Evolutionary conservation across 1,140 invertebrate genomes (phyloP).

Genomic region (Apis florea): DNA sequence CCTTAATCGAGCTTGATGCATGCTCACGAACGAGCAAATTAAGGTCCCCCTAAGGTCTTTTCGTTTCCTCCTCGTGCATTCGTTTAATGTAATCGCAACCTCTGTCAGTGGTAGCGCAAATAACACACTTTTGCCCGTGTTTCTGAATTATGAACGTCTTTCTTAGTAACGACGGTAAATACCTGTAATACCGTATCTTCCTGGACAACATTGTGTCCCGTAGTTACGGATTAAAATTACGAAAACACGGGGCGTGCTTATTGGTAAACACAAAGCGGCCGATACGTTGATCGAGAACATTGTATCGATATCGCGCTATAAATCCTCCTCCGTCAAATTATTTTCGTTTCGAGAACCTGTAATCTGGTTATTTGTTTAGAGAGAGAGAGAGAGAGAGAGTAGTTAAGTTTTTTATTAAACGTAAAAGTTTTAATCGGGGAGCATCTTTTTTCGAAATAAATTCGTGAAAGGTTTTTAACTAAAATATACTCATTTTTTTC

Average conservation of each 20-base stretch:
- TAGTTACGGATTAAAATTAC: conserved; percentile 32
- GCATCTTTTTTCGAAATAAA: too few relatives aligned
- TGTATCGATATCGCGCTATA: neutral
- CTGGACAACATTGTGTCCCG: neutral
- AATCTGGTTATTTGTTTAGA: neutral
- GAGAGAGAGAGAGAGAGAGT: neutral
- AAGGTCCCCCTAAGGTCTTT: neutral
- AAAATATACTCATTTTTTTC: too few relatives aligned
- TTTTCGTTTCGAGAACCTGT: neutral
- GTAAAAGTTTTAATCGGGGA: neutral
- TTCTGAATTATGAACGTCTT: conserved; percentile 66
- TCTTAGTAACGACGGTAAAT: conserved; percentile 66
- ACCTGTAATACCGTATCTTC: conserved; percentile 46
- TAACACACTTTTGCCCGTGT: conserved; percentile 54
- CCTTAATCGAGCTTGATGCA: conserved; percentile 57
- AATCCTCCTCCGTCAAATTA: neutral
- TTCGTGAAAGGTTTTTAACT: too few relatives aligned
- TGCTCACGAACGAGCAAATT: conserved; percentile 18
- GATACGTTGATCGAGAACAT: conserved; percentile 7
- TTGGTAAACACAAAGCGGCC: conserved; percentile 23
- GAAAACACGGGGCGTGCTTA: conserved; percentile 20
- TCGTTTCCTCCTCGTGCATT: neutral
- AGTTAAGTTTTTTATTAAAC: neutral
- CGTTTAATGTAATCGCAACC: conserved; percentile 58
- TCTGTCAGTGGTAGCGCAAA: conserved; percentile 59